Percentiles rank a stretch among this genome's conserved stretches.
phyloP scores from a whole-genome alignment of 2,888 invertebrate species.

The Lithophane semibrunnea region DNA sequence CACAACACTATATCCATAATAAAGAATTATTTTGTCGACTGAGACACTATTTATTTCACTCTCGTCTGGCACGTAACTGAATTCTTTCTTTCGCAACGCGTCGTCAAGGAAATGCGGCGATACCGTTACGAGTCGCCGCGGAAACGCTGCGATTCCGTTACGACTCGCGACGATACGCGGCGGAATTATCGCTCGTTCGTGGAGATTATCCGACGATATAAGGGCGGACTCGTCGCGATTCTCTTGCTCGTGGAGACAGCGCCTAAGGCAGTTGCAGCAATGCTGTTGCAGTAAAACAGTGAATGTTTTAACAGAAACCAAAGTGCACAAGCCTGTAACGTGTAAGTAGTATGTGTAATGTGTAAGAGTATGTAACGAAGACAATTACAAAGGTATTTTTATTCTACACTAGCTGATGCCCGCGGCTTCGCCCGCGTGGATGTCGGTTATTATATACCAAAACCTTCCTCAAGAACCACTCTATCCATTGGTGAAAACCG shows the following conservation, averaged over 20 bases:
- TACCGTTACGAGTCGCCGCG: slow-evolving; percentile 6
- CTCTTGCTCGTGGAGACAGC: not conserved
- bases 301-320: slow-evolving; percentile 4
- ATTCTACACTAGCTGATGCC: not conserved
- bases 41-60: slow-evolving; percentile 54
- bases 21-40: slow-evolving; percentile 10
- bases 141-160: slow-evolving; percentile 7
- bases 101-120: slow-evolving; percentile 6
- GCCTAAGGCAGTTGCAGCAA: slow-evolving; percentile 11
- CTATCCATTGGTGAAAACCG: too few relatives aligned
- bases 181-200: slow-evolving; percentile 25
- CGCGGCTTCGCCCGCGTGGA: too few relatives aligned
- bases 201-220: slow-evolving; percentile 27
- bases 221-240: slow-evolving; percentile 16
- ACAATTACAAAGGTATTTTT: not conserved
- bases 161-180: slow-evolving; percentile 1
- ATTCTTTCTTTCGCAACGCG: not conserved
- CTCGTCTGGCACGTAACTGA: slow-evolving; percentile 42
- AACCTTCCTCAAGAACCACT: too few relatives aligned
- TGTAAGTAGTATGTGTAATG: not conserved
- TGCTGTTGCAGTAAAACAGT: slow-evolving; percentile 12
- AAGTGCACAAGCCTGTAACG: slow-evolving; percentile 19
- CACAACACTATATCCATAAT: slow-evolving; percentile 54
- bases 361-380: slow-evolving; percentile 18
- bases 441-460: too few relatives aligned